phyloP scores from a whole-genome alignment of 2,797 vertebrate species.

The Enteromius thamalakanensis region DNA sequence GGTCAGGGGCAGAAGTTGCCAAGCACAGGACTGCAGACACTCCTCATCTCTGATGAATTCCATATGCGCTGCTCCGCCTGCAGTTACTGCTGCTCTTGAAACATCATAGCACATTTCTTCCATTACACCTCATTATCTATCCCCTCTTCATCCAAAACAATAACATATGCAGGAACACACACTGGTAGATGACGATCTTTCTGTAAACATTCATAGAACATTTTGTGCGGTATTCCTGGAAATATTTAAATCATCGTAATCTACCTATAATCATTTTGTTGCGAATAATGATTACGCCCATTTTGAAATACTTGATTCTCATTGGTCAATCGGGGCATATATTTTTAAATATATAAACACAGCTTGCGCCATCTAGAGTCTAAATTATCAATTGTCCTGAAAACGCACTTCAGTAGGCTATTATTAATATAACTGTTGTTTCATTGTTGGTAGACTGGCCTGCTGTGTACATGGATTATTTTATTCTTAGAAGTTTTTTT shows the following conservation, averaged over 20 bases:
- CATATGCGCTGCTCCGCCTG: conserved; percentile 31
- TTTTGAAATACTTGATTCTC: neutral
- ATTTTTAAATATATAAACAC: neutral
- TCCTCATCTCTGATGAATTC: conserved; percentile 36
- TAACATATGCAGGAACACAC: neutral
- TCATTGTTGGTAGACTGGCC: too few species aligned
- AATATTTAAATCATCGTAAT: conserved; percentile 1
- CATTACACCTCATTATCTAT: conserved; percentile 48
- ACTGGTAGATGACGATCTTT: conserved; percentile 2
- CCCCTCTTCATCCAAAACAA: conserved; percentile 39
- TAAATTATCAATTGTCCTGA: neutral
- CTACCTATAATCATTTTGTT: neutral
- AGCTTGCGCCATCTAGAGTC: neutral
- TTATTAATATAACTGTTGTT: neutral
- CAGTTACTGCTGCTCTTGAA: conserved; percentile 32
- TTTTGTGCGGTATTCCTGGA: neutral
- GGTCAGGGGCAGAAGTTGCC: conserved; percentile 32
- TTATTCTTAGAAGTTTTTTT: too few species aligned
- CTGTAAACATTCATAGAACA: neutral
- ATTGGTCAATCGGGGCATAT: neutral
- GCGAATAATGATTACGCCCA: neutral
- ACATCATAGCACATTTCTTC: conserved; percentile 44
- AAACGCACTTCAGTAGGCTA: neutral
- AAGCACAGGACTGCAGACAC: conserved; percentile 25
- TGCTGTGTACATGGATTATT: neutral